Evolutionary conservation across 2,797 vertebrate genomes (phyloP).

Genomic region (Intellagama lesueurii): DNA sequence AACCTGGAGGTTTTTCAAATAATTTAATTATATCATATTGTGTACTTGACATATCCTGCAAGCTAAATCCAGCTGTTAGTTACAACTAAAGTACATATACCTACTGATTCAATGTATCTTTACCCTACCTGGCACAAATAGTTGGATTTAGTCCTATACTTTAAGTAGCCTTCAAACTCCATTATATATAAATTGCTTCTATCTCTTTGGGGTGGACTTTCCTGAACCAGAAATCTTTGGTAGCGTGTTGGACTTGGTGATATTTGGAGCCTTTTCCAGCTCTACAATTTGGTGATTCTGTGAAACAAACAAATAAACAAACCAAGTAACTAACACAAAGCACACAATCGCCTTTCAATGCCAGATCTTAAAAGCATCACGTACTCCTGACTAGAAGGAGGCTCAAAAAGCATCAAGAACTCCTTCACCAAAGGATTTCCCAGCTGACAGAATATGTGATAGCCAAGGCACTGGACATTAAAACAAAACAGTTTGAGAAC

Average conservation of each 20-base stretch:
- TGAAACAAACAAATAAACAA: neutral
- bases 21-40: neutral
- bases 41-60: neutral
- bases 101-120: too few relatives aligned
- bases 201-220: neutral
- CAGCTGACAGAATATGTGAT: neutral
- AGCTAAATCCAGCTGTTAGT: too few relatives aligned
- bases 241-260: too few relatives aligned
- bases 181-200: neutral
- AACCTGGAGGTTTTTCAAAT: too few relatives aligned
- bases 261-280: too few relatives aligned
- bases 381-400: neutral
- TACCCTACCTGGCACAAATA: too few relatives aligned
- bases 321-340: neutral
- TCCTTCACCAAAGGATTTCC: neutral
- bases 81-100: too few relatives aligned
- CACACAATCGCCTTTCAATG: neutral
- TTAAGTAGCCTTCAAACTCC: neutral
- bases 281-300: neutral
- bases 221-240: neutral
- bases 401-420: neutral
- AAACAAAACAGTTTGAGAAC: neutral
- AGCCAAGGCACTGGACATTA: neutral
- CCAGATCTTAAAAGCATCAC: neutral
- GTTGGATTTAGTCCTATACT: too few relatives aligned